Base-by-base conservation (phyloP, 2,113 vertebrate genomes). In the Tautogolabrus adspersus region DNA sequence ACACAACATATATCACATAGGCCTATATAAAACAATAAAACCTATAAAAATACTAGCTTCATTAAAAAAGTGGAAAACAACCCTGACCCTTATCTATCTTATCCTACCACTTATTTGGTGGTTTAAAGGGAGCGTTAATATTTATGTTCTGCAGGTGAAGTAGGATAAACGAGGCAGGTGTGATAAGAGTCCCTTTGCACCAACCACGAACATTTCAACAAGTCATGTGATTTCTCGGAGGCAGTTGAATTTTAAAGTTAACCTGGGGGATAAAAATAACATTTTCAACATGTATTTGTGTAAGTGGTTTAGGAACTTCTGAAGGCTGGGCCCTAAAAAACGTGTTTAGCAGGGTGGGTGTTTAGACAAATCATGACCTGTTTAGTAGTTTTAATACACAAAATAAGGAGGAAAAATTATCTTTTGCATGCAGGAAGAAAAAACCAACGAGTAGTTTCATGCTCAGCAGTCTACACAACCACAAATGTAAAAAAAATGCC, bases 91-190 rank as follows among this genome's bases (percentile, higher is more conserved):
- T n/a, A n/a, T n/a, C n/a, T n/a, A n/a, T n/a, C n/a, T n/a, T n/a
- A n/a, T n/a, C n/a, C n/a, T n/a, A n/a, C 10, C 12, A 47, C 47
- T 18, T 6, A 18, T 49, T 42, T 49, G 30, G 6, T 46, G 12
- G 42, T 18, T 11, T 8, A 10, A 63, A 34, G 6, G 5, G 54
- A 52, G 12, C 38, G 70, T 71, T 66, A 71, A 76, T 68, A 51
- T 57, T 62, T 10, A 56, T 70, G 46, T 46, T 55, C 21, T 55
- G 54, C 60, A 66, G 37, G 54, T 70, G 54, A 62, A 16, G 1
- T 30, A 21, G 57, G 54, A 21, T 22, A 19, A 60, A 49, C 56
- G 30, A 77, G 59, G 30, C 16, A 46, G 44, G 12, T 46, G 10
- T 44, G 42, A 44, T 44, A 13, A 12, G 42, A 44, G 42, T 12